Evolutionary conservation across 2,797 vertebrate species (phyloP), one percentile per base, ranked within the genome.

Genomic region (Pteronotus mesoamericanus): DNA sequence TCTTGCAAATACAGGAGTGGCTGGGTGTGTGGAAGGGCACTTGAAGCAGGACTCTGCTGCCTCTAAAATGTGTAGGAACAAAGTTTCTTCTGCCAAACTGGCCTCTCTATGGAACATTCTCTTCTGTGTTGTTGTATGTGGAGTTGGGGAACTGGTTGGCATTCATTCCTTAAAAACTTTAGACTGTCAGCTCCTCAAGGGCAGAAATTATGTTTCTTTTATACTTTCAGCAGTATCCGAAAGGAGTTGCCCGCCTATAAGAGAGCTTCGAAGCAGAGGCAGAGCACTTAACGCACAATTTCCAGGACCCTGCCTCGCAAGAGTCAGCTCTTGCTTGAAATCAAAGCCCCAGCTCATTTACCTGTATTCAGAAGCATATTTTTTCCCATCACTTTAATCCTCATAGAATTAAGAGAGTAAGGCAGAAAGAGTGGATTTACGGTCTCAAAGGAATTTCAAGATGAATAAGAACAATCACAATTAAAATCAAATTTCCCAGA

Each of bases 391-490:
- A 0, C 34, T 86, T 92, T 72, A 83, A 89, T 91, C 37, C 51
- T 85, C n/a, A 1, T 9, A 5, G 61, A 80, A 86, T 68, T 22
- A 66, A 55, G 48, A 57, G 34, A 46, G 39, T 2, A 48, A 83
- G 59, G 66, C 87, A 55, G 68, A 18, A 32, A 21, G 93, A 84
- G 68, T 79, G 26, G 87, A 89, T 94, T 93, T 87, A 59, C 2
- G 39, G 44, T 3, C 9, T 86, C 77, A 7, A 0, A 6, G 78
- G 86, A 91, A 66, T 7, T 2, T 6, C 4, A 14, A 86, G 80
- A 89, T 53, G 94, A 94, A 69, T 95, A 85, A 95, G 83, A 96
- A 95, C 87, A 72, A 95, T 94, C 75, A 37, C 89, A 90, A 86
- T 83, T 69, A 80, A 96, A 95, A 93, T 75, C 53, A 88, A 46